Evolutionary conservation across 2,888 invertebrate genomes (phyloP), one percentile per base, ranked within the genome.

Genomic region (Aplocera efformata): DNA sequence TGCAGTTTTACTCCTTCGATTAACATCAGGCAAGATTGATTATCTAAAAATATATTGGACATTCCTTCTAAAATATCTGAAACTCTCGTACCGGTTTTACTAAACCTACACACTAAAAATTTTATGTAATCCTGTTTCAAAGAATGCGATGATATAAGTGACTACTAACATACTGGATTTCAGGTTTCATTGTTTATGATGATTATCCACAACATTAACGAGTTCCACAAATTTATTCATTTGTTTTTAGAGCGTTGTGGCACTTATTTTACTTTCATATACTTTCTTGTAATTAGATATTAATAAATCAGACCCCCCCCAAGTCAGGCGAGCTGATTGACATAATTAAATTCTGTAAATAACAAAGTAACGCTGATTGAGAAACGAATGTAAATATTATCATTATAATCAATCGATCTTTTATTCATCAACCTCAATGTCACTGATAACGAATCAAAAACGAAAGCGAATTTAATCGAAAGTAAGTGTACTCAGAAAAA

Each of bases 401-500:
- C 59, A 47, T 51, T 37, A 44, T 44, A 59, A 63, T 63, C 56
- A 56, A 67, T 62, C 53, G 21, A 46, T 36, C 43, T 49, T 45
- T 61, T 56, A 51, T 51, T 27, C 49, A 45, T 51, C 53, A 50
- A 53, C 50, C 53, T 33, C 31, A 48, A 42, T 42, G 53, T 56
- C 56, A 50, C 43, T 48, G 60, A 61, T 63, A 61, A 56, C 46
- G 51, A 55, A 48, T 49, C 48, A 56, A 57, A 63, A 63, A 38
- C 10, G 59, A 64, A 61, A 63, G 61, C 30, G 26, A 42, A 42
- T 43, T 58, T 40, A 62, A 61, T 53, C 47, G 63, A 69, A 71
- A 70, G 71, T 66, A 57, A 69, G 60, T 56, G 59, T 58, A 59
- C 51, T 58, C 63, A 54, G 56, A 62, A 63, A 60, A 60, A 53